These are phyloP conservation scores for Epicauta chinensis DNA, from an alignment of 1,140 invertebrate genomes.

Conservation along the genomic window DNA sequence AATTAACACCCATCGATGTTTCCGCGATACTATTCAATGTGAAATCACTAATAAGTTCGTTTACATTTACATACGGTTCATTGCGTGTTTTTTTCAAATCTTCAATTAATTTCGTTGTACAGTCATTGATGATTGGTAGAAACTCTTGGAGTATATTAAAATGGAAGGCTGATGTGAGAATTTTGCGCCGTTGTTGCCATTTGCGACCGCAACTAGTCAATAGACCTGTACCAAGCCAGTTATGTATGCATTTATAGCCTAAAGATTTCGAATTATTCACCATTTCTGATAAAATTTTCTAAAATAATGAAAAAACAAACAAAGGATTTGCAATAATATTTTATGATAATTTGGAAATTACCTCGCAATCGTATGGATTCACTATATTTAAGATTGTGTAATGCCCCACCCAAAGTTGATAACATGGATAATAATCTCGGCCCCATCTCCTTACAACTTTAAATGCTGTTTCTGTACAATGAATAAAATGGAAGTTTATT, in stretches of 20 bases:
- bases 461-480: no score
- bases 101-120: conserved; percentile 51
- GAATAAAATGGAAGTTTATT: background rate
- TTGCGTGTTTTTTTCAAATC: conserved; percentile 7
- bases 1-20: conserved; percentile 72
- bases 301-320: background rate
- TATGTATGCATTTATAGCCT: conserved; percentile 25
- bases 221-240: conserved; percentile 1
- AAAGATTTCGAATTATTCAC: background rate
- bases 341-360: background rate
- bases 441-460: conserved; percentile 6
- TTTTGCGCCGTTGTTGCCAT: conserved; percentile 60
- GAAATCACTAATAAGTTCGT: conserved; percentile 8
- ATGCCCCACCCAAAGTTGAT: conserved; percentile 1
- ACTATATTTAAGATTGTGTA: background rate
- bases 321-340: background rate
- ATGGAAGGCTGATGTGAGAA: conserved; percentile 71
- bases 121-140: conserved; percentile 59
- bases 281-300: conserved; percentile 3
- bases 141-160: conserved; percentile 70
- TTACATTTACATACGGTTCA: conserved; percentile 4
- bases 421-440: conserved; percentile 1
- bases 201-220: conserved; percentile 45
- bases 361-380: conserved; percentile 5
- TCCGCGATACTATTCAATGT: conserved; percentile 43